Percentiles rank a stretch among this genome's conserved stretches.
Conservation (phyloP, 2,113 vertebrate species). For the Mustela lutreola region DNA sequence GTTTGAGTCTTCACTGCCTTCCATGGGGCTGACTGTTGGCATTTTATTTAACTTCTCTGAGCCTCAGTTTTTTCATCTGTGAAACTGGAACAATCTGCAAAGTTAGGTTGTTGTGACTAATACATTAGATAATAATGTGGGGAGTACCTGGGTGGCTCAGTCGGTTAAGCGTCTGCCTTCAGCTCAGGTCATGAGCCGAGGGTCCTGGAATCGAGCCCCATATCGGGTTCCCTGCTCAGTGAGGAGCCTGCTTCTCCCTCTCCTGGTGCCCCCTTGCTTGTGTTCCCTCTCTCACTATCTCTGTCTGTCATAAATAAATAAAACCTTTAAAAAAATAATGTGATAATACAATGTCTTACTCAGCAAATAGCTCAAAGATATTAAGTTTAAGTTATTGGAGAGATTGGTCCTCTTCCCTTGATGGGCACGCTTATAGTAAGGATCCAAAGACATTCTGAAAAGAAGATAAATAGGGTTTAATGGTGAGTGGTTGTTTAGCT, state of each 20-base stretch:
- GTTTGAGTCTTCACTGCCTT: background rate
- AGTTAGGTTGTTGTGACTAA: background rate
- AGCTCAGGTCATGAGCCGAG: too few species aligned
- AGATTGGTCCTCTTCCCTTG: accelerated
- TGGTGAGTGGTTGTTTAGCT: background rate
- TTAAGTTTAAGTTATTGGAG: background rate
- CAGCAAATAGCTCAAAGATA: background rate
- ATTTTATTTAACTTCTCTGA: background rate
- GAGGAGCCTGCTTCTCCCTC: too few species aligned
- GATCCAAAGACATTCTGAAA: background rate
- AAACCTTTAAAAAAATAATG: background rate
- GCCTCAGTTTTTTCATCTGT: background rate
- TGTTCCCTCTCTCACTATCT: too few species aligned
- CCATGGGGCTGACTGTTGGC: background rate
- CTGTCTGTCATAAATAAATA: too few species aligned
- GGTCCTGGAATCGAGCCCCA: too few species aligned
- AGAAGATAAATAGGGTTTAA: background rate
- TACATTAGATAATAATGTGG: background rate
- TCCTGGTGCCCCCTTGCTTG: too few species aligned
- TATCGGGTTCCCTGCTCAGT: too few species aligned
- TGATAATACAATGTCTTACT: background rate
- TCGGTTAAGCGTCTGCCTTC: too few species aligned
- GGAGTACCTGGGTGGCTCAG: too few species aligned
- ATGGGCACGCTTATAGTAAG: background rate
- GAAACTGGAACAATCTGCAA: background rate